These are phyloP conservation scores for Solenopsis invicta DNA, from an alignment of 1,140 invertebrate genomes.

Conservation along the genomic window DNA sequence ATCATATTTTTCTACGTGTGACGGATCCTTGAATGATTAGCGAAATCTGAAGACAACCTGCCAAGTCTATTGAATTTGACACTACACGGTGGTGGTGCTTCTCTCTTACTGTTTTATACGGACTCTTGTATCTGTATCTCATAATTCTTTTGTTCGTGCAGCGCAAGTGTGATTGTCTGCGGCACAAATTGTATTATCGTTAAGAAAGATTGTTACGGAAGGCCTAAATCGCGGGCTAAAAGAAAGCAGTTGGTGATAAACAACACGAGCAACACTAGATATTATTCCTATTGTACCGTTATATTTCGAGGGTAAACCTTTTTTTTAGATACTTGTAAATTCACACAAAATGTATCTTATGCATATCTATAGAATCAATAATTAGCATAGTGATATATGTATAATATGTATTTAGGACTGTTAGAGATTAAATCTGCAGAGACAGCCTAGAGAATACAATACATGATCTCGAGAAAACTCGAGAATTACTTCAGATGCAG, in stretches of 20 bases:
- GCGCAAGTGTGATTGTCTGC: slow-evolving; percentile 22
- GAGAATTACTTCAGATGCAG: slow-evolving; percentile 21
- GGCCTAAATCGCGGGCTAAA: slow-evolving; percentile 58
- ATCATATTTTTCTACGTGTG: slow-evolving; percentile 82
- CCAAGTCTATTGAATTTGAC: slow-evolving; percentile 50
- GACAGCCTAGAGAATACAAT: slow-evolving; percentile 60
- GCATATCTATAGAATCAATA: slow-evolving; percentile 81
- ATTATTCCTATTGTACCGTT: slow-evolving; percentile 46
- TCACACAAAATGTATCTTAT: slow-evolving; percentile 75
- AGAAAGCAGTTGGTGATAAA: slow-evolving; percentile 53
- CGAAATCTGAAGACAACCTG: slow-evolving; percentile 31
- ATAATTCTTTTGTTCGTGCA: slow-evolving; percentile 25
- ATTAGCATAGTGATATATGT: slow-evolving; percentile 73
- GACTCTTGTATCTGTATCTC: slow-evolving; percentile 40
- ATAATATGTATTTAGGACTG: slow-evolving; percentile 74
- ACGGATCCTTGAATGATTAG: slow-evolving; percentile 58
- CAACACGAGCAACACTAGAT: slow-evolving; percentile 22
- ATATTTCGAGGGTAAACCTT: slow-evolving; percentile 48
- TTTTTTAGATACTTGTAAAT: slow-evolving; percentile 71
- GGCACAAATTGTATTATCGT: slow-evolving; percentile 7
- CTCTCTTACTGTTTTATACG: slow-evolving; percentile 55
- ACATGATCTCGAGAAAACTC: slow-evolving; percentile 42
- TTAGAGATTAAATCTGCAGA: slow-evolving; percentile 63
- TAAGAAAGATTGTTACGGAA: slow-evolving; percentile 41
- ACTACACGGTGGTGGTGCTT: slow-evolving; percentile 40